Percentiles rank a stretch among this genome's conserved stretches.
These are phyloP conservation scores for Heliconius eleuchia DNA, from an alignment of 1,140 invertebrate genomes.

Conservation along the genomic window DNA sequence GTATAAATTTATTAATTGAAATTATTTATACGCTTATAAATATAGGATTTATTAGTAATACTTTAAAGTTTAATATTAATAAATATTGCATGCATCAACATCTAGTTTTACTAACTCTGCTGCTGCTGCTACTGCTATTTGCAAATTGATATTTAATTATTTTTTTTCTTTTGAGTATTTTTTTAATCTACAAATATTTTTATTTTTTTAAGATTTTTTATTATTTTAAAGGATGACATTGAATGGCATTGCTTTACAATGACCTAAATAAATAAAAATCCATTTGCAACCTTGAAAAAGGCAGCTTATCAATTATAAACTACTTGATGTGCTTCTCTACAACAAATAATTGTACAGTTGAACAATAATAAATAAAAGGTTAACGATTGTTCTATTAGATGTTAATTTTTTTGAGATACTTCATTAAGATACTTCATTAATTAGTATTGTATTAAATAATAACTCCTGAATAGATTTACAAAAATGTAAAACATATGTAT, in stretches of 20 bases:
- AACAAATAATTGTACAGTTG: background rate
- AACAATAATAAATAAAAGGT: conserved; percentile 2
- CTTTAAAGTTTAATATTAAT: too few relatives aligned
- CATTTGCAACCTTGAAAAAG: background rate
- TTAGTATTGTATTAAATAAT: background rate
- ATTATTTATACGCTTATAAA: too few relatives aligned
- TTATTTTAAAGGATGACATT: background rate
- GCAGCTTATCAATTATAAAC: conserved; percentile 3
- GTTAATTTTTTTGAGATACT: background rate
- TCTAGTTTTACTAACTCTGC: background rate
- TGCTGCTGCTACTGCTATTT: background rate
- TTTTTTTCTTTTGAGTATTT: too few relatives aligned
- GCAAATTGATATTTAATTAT: too few relatives aligned
- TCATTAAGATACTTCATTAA: background rate
- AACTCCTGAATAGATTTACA: background rate
- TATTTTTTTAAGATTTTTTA: too few relatives aligned
- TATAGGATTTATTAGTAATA: background rate
- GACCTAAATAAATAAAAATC: background rate
- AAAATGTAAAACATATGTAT: background rate
- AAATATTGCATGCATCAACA: background rate
- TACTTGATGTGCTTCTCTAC: background rate
- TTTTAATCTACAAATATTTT: too few relatives aligned
- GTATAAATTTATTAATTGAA: too few relatives aligned
- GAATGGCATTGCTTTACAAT: background rate
- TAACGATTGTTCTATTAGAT: background rate